A percentile compares a stretch with the other conserved stretches of the same genome.
Evolutionary conservation across 2,113 vertebrate genomes (phyloP).

Genomic region (Oxyura jamaicensis): DNA sequence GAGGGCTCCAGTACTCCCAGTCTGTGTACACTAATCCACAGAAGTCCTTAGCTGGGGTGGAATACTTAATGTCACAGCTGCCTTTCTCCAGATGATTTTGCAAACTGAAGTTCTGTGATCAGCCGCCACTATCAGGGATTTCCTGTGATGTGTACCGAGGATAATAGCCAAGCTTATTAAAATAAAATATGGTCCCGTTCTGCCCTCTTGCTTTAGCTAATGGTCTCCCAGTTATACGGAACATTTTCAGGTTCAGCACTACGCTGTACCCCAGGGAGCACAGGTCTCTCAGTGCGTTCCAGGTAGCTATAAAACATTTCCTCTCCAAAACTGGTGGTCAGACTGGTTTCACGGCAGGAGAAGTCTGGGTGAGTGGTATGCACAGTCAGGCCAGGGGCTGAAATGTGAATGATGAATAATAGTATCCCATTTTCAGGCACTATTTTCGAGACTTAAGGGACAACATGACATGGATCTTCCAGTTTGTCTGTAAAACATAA

Average conservation of each 20-base stretch:
- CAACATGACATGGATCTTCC: neutral
- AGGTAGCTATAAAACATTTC: constrained; percentile 82
- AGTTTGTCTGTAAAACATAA: neutral
- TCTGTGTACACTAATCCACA: constrained; percentile 80
- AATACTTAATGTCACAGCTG: constrained; percentile 75
- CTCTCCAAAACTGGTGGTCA: constrained; percentile 75
- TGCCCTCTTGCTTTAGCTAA: constrained; percentile 80
- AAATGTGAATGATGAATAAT: neutral
- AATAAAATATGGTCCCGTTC: constrained; percentile 87
- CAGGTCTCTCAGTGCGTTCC: constrained; percentile 82
- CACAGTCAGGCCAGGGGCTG: constrained; percentile 47
- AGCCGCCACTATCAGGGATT: constrained; percentile 74
- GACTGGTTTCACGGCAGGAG: constrained; percentile 80
- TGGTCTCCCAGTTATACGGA: constrained; percentile 80
- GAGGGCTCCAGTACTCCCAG: constrained; percentile 83
- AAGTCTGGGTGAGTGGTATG: constrained; percentile 67
- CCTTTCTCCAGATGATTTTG: constrained; percentile 80
- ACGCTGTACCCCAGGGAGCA: constrained; percentile 79
- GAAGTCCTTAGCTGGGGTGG: constrained; percentile 80
- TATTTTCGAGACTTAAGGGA: constrained; percentile 62
- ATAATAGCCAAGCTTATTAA: constrained; percentile 82
- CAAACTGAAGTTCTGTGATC: constrained; percentile 83
- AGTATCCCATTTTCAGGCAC: constrained; percentile 56
- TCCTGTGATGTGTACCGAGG: constrained; percentile 79
- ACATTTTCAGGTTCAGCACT: constrained; percentile 76